Base-by-base conservation (phyloP, 2,113 vertebrate species). In the Brachirus orientalis region DNA sequence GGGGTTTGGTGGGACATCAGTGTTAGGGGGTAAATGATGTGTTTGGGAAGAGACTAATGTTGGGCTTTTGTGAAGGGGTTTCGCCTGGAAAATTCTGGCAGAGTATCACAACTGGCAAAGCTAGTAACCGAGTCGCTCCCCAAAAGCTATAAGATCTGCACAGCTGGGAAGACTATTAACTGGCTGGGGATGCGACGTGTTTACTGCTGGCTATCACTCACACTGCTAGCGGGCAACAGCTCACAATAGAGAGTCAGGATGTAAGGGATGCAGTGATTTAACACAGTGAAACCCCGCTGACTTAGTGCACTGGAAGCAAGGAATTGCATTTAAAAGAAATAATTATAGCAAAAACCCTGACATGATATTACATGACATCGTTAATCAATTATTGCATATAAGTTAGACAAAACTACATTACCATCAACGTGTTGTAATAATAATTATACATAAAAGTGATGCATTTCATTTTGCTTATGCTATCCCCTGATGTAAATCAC, bases 151-250 rank as follows among this genome's bases (percentile, higher is more conserved):
- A 55, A 79, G 56, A 87, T 63, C 51, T 48, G 54, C 77, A 70
- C 80, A 85, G 84, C 72, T 40, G 63, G 76, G 40, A 65, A 68
- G 57, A 60, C 52, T 53, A 67, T 85, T 79, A 81, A 69, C 77
- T 56, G 61, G 68, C 68, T 80, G 75, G 35, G 51, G 62, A 68
- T 69, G 63, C 61, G 35, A 73, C 73, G 68, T 68, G 70, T 83
- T 88, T 85, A 87, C 75, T 56, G 62, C 65, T 77, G 75, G 67
- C 74, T 79, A 69, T 82, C 54, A 68, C 43, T 86, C 77, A 72
- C 57, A 22, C 66, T 17, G 61, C 77, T 50, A 40, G 72, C 17
- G 8, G 72, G 70, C 60, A 65, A 41, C 53, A 60, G 73, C 54
- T 68, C 41, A 47, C 60, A 79, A 77, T 46, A 70, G 44, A 72